Base-by-base conservation (phyloP, 2,113 vertebrate genomes). In the Ailurus styani region DNA sequence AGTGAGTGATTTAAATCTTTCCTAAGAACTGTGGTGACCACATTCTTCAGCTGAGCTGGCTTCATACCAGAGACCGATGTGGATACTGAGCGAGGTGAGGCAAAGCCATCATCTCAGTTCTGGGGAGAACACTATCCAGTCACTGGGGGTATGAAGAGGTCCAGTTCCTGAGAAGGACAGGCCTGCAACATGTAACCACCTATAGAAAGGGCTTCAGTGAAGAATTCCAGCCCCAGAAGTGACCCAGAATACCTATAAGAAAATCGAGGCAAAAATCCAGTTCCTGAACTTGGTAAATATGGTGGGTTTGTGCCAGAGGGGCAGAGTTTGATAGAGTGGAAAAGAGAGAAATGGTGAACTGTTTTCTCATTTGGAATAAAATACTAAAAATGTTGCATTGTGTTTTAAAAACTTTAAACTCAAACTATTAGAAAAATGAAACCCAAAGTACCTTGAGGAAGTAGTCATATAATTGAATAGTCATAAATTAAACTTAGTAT, bases 371-470 rank as follows among this genome's bases (percentile, higher is more conserved):
- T 87, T 94, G 13, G 37, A 75, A 96, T 62, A 75, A 40, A 14
- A 78, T 66, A 93, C 11, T 68, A 95, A 68, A 86, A 90, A 31
- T 64, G 0, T 91, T 82, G 7, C 23, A 47, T 18, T 45, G 34
- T 50, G 2, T 94, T 97, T 72, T 60, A 42, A 86, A 89, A 90
- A 29, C 66, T 93, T 72, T 93, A 62, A 34, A 70, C 57, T 95
- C 57, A 68, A 82, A 87, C 55, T 86, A 15, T 47, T 83, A 90
- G 81, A 96, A 45, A 97, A 93, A 77, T 88, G 55, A 91, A 96
- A 89, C 34, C 40, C 21, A 75, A 96, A 89, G 31, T 89, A 17
- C 73, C 34, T 31, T 31, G 31, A 87, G 62, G 62, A 95, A 96
- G 5, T 78, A 93, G n/a, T 86, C n/a, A 91, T 79, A 91, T 62